Conservation (phyloP, 2,113 vertebrate species). For the Sciurus niger region DNA sequence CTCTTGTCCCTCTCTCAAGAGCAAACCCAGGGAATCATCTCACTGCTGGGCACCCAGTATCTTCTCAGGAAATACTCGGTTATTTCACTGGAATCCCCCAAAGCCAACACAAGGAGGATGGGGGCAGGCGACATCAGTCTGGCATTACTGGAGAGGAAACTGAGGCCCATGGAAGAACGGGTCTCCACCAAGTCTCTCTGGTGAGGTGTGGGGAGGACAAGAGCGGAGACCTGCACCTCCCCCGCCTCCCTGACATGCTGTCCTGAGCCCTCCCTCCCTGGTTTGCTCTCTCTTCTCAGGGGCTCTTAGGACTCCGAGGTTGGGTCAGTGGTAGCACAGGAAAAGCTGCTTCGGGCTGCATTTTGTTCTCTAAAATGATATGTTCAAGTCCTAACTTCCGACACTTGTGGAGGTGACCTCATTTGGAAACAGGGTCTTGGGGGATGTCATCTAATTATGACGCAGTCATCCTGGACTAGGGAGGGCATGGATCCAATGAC, state of each 20-base stretch:
- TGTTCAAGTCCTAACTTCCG: not conserved
- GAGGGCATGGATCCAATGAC: not conserved
- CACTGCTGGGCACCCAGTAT: not conserved
- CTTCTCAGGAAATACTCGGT: not conserved
- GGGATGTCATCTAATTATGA: not conserved
- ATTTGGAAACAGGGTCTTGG: not conserved
- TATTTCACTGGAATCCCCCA: not conserved
- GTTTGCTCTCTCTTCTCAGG: not conserved
- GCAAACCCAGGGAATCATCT: too few species aligned
- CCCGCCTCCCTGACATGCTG: fast-evolving
- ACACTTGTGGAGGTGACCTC: not conserved
- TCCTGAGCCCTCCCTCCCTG: not conserved
- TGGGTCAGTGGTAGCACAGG: not conserved
- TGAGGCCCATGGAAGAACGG: not conserved
- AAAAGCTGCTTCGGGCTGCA: not conserved
- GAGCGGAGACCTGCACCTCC: not conserved
- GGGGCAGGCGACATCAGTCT: not conserved
- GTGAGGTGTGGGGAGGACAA: not conserved
- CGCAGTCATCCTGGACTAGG: not conserved
- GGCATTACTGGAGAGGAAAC: not conserved
- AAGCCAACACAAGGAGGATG: not conserved
- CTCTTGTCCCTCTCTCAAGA: not conserved
- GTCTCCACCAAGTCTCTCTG: not conserved
- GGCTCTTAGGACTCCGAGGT: not conserved
- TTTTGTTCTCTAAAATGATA: not conserved